These are phyloP conservation scores for Tetragnatha montana DNA, from an alignment of 2,888 invertebrate species.

Conservation along the genomic window DNA sequence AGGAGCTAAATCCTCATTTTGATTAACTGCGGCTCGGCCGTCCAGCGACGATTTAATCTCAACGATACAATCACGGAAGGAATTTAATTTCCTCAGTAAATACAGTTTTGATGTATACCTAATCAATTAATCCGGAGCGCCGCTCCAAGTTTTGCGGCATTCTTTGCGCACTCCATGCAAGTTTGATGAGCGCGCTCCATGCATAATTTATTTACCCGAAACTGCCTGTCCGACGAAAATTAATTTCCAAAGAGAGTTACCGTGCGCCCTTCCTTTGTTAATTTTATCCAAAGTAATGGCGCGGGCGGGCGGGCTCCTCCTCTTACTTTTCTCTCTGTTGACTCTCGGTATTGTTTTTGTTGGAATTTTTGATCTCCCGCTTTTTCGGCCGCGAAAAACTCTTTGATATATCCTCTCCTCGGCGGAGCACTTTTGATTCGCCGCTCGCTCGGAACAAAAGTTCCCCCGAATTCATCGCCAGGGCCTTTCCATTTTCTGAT, in stretches of 20 bases:
- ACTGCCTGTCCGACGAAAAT: slow-evolving; percentile 69
- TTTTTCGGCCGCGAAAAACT: slow-evolving; percentile 31
- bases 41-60: slow-evolving; percentile 64
- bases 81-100: slow-evolving; percentile 71
- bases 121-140: slow-evolving; percentile 68
- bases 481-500: slow-evolving; percentile 52
- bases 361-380: not conserved
- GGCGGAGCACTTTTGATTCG: slow-evolving; percentile 6
- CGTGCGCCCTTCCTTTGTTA: slow-evolving; percentile 60
- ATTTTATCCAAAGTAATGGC: slow-evolving; percentile 71
- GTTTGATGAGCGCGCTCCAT: slow-evolving; percentile 65
- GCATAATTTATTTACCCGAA: slow-evolving; percentile 70
- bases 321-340: slow-evolving; percentile 26
- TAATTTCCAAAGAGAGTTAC: slow-evolving; percentile 70
- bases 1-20: slow-evolving; percentile 55
- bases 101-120: slow-evolving; percentile 71
- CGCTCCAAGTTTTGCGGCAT: slow-evolving; percentile 34
- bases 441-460: not conserved
- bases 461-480: slow-evolving; percentile 28
- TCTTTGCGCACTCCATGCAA: slow-evolving; percentile 67
- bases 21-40: slow-evolving; percentile 58
- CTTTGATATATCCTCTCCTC: slow-evolving; percentile 24
- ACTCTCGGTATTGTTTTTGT: slow-evolving; percentile 1
- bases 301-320: slow-evolving; percentile 44
- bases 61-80: slow-evolving; percentile 65